A percentile compares a stretch with the other conserved stretches of the same genome.
Evolutionary conservation across 2,113 vertebrate species (phyloP).

Genomic region (Erpornis zantholeuca): DNA sequence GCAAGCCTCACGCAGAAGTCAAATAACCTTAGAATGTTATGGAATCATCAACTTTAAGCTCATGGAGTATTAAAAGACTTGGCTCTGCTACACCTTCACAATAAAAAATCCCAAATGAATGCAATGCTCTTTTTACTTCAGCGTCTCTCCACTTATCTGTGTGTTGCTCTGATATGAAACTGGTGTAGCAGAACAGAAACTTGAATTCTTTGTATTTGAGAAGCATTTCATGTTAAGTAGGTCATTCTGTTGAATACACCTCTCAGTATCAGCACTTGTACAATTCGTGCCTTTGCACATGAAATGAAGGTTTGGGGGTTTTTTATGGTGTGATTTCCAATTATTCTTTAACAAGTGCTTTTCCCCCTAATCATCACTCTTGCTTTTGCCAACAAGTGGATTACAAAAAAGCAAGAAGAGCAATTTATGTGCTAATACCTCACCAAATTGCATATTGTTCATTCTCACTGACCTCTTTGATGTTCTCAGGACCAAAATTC

Average conservation of each 20-base stretch:
- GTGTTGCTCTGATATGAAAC: not conserved
- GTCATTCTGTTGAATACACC: not conserved
- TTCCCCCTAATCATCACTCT: not conserved
- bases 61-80: not conserved
- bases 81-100: not conserved
- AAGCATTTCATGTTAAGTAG: slow-evolving; percentile 31
- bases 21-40: not conserved
- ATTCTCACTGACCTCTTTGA: not conserved
- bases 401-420: not conserved
- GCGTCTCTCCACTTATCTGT: not conserved
- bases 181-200: not conserved
- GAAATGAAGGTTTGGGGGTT: not conserved
- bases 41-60: not conserved
- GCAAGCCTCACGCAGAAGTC: not conserved
- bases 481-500: not conserved
- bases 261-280: not conserved
- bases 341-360: not conserved
- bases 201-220: not conserved
- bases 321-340: not conserved
- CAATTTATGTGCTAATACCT: not conserved
- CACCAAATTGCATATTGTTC: slow-evolving; percentile 8
- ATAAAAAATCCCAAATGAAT: not conserved
- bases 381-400: slow-evolving; percentile 36
- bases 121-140: not conserved
- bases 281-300: not conserved